These are phyloP conservation scores for Orthonyx spaldingii DNA, from an alignment of 2,113 vertebrate genomes.

Conservation along the genomic window DNA sequence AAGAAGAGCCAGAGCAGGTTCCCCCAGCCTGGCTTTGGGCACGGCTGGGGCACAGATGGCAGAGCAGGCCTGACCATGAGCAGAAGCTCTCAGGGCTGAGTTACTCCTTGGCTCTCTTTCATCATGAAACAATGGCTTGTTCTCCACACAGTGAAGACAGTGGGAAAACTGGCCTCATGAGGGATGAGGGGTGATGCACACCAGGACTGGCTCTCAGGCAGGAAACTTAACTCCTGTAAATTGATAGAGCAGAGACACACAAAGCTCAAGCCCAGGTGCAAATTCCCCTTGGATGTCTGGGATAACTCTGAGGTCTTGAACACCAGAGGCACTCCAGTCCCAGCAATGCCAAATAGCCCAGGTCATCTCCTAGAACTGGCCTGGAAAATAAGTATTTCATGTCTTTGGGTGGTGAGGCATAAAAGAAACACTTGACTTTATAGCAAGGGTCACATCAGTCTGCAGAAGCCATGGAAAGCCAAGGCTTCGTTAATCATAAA, in stretches of 20 bases:
- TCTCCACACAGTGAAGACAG: neutral
- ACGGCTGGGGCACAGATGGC: no score
- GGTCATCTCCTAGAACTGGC: neutral
- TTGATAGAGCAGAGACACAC: neutral
- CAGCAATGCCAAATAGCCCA: neutral
- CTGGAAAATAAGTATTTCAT: neutral
- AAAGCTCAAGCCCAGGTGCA: neutral
- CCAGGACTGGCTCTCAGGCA: neutral
- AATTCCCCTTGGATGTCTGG: neutral
- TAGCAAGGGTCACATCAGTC: neutral
- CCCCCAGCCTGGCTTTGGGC: neutral
- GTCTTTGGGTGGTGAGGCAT: neutral
- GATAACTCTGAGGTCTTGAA: neutral
- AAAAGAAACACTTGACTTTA: neutral
- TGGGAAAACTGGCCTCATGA: rapidly evolving
- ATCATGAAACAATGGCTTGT: neutral
- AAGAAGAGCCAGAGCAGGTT: neutral
- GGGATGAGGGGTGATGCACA: neutral
- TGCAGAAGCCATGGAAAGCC: neutral
- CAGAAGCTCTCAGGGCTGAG: neutral
- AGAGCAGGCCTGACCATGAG: neutral
- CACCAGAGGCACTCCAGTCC: neutral
- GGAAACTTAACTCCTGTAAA: neutral
- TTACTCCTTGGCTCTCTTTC: neutral
- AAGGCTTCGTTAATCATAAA: neutral